A percentile compares a stretch with the other conserved stretches of the same genome.
These are phyloP conservation scores for Rhinichthys klamathensis DNA, from an alignment of 2,113 vertebrate genomes.

Conservation along the genomic window DNA sequence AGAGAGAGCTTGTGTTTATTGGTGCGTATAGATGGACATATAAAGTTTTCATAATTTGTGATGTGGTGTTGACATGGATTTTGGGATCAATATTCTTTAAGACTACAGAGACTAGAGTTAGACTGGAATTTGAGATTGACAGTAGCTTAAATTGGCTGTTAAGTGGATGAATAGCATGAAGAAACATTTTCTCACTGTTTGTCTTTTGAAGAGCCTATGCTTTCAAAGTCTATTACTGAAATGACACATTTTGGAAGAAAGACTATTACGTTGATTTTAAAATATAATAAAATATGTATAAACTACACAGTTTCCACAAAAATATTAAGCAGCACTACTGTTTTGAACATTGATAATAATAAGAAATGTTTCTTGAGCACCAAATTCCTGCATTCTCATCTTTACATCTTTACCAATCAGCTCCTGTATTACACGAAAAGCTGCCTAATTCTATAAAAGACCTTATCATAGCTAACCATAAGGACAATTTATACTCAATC, in stretches of 20 bases:
- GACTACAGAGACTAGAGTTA: constrained; percentile 35
- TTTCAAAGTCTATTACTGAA: constrained; percentile 1
- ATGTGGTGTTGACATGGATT: constrained; percentile 36
- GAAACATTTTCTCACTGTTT: neutral
- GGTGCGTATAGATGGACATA: constrained; percentile 20
- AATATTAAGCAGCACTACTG: neutral
- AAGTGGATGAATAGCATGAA: constrained; percentile 20
- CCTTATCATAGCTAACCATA: neutral
- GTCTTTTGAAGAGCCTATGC: neutral
- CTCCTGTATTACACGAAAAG: neutral
- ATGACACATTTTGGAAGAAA: neutral
- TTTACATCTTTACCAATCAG: too few species aligned
- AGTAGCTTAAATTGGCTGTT: constrained; percentile 33
- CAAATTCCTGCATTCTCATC: too few species aligned
- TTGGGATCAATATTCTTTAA: constrained; percentile 32
- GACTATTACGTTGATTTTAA: neutral
- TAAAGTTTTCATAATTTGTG: constrained; percentile 32
- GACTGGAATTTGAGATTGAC: constrained; percentile 37
- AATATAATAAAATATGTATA: neutral
- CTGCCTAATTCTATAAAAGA: neutral
- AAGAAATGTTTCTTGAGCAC: neutral
- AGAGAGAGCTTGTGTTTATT: constrained; percentile 16
- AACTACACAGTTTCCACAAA: too few species aligned
- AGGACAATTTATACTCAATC: neutral
- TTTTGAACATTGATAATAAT: neutral